Base-by-base conservation (phyloP, 2,113 vertebrate genomes). In the Grallaria varia region DNA sequence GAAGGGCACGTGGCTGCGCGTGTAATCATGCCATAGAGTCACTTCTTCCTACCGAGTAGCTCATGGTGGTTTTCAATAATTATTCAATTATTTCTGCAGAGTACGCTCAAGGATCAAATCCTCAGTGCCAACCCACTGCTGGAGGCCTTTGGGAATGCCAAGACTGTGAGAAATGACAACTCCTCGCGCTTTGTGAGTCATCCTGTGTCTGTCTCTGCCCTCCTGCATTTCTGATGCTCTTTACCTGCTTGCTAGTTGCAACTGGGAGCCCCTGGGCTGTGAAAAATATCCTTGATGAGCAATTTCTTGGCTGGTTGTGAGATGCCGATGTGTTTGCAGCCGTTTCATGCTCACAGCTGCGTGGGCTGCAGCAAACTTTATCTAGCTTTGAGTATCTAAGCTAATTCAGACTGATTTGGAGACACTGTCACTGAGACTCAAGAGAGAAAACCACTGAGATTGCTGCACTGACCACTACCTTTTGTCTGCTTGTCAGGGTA, bases 91-190 rank as follows among this genome's bases (percentile, higher is more conserved):
- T 21, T 86, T 62, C 59, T 20, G 11, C 71, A 99, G 97, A 98
- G 98, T 16, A 98, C 97, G 0, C 98, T 99, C 42, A 98, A 99
- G 84, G 98, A 99, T 96, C 98, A 99, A 82, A 99, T 99, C 96
- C 98, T 99, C 96, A 99, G 99, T 0, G 93, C 97, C 49, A 98
- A 98, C 76, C 96, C 98, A 0, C 90, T 97, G 72, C 97, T 99
- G 96, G 97, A 99, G 95, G 98, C 99, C 74, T 99, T 99, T 10
- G 98, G 98, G 24, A 99, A 99, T 2, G 98, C 98, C 92, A 99
- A 99, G 97, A 99, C 99, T 0, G 6, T 98, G 91, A 98, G 99
- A 71, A 99, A 99, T 4, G 99, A 99, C 97, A 99, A 99, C 96
- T 99, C 99, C 6, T 99, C 98, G 0, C 98, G 98, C 96, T 99